phyloP scores from a whole-genome alignment of 2,888 invertebrate genomes.

The Hartigia nigra region DNA sequence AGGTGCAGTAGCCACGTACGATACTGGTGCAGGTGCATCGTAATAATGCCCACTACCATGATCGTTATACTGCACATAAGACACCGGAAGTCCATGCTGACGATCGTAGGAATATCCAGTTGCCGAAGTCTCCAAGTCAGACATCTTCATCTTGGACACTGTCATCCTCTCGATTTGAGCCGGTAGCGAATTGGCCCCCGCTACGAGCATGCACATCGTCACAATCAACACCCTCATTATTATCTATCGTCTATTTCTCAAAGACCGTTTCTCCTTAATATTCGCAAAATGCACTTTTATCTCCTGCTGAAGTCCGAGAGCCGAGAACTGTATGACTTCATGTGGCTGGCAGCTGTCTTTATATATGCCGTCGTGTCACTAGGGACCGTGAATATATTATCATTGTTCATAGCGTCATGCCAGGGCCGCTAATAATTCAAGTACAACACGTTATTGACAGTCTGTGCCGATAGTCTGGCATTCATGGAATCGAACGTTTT shows the following conservation, averaged over 20 bases:
- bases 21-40: constrained; percentile 45
- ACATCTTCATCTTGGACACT: constrained; percentile 70
- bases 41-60: constrained; percentile 50
- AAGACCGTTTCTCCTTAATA: neutral
- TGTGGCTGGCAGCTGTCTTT: neutral
- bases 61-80: constrained; percentile 55
- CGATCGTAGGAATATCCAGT: constrained; percentile 66
- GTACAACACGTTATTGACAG: constrained; percentile 51
- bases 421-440: constrained; percentile 54
- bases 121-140: constrained; percentile 72
- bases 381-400: constrained; percentile 44
- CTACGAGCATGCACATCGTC: neutral
- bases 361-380: neutral
- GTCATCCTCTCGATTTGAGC: constrained; percentile 61
- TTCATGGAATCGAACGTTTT: constrained; percentile 11
- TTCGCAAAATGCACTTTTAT: neutral
- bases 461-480: constrained; percentile 26
- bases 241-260: neutral
- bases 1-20: constrained; percentile 38
- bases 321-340: neutral
- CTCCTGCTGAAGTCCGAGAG: neutral
- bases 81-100: constrained; percentile 46
- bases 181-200: constrained; percentile 7
- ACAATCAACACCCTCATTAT: neutral
- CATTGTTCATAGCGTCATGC: constrained; percentile 38